A percentile compares a stretch with the other conserved stretches of the same genome.
These are phyloP conservation scores for Tenebrosternarchus preto DNA, from an alignment of 2,113 vertebrate species.

Conservation along the genomic window DNA sequence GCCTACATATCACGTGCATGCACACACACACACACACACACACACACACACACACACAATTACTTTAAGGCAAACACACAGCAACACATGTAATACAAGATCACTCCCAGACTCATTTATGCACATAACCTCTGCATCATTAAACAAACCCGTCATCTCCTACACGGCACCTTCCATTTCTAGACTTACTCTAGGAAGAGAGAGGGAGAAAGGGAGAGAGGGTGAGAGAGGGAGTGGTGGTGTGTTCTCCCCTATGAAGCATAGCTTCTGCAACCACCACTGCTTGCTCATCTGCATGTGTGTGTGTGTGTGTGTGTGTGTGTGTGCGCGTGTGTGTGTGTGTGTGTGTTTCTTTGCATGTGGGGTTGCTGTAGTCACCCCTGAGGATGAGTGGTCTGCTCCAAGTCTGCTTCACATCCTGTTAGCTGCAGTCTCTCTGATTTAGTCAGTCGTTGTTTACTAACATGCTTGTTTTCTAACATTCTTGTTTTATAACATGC, in stretches of 20 bases:
- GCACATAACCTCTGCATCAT: constrained; percentile 45
- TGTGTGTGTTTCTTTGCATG: neutral
- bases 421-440: neutral
- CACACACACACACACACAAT: constrained; percentile 24
- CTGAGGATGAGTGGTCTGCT: constrained; percentile 7
- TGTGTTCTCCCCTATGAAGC: neutral
- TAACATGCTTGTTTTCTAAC: neutral
- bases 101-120: constrained; percentile 35
- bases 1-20: neutral
- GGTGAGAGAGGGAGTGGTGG: too few relatives aligned
- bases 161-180: constrained; percentile 33
- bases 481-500: neutral
- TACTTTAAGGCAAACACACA: constrained; percentile 14
- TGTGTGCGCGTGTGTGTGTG: constrained; percentile 11
- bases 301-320: constrained; percentile 13
- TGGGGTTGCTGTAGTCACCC: neutral
- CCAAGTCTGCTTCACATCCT: neutral
- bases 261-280: neutral
- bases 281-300: neutral
- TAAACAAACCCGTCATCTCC: constrained; percentile 54
- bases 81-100: constrained; percentile 11
- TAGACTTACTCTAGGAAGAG: constrained; percentile 13
- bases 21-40: constrained; percentile 16
- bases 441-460: neutral
- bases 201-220: neutral